Evolutionary conservation across 2,888 invertebrate species (phyloP), one percentile per base, ranked within the genome.

Genomic region (Plebejus melissa): DNA sequence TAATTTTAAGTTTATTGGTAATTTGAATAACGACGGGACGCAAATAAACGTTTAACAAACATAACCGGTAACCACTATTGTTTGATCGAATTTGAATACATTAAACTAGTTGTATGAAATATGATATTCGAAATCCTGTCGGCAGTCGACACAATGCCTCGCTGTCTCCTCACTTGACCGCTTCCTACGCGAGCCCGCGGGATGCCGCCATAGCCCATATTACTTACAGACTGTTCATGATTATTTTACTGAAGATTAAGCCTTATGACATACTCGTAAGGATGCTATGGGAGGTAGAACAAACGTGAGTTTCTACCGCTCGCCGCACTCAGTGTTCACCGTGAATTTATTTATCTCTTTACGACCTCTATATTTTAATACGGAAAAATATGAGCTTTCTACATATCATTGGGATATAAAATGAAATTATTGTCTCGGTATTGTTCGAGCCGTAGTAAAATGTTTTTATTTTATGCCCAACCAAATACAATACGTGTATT

Each of bases 171-270:
- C 86, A 85, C 84, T 85, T 85, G 87, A 85, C 85, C 87, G 88
- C 89, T 84, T 88, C 90, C 90, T 90, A 89, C 91, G 88, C 90
- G 71, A 50, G 74, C 74, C 74, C 60, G 69, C 75, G 57, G 70
- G 65, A 65, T 74, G 74, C 65, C 75, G 50, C 32, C 32, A 32
- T 32, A 32, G 22, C 22, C 22, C 22, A 32, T 87, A 84, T 89
- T 13, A 36, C 13, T 65, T 65, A 65, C 60, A 57, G 54, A 50
- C 50, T 50, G 50, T 50, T 54, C 13, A 54, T 54, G 54, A 54
- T 54, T 54, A 54, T 54, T 54, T 54, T 4, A 16, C 4, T 54
- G 54, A 54, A 54, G 4, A 54, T 4, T 16, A 1, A 4, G 1
- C 16, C 16, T 54, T 16, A 54, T 54, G 4, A 4, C 54, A 54